Percentiles rank a stretch among this genome's conserved stretches.
Evolutionary conservation across 2,888 invertebrate genomes (phyloP).

Genomic region (Rhabditoides inermis): DNA sequence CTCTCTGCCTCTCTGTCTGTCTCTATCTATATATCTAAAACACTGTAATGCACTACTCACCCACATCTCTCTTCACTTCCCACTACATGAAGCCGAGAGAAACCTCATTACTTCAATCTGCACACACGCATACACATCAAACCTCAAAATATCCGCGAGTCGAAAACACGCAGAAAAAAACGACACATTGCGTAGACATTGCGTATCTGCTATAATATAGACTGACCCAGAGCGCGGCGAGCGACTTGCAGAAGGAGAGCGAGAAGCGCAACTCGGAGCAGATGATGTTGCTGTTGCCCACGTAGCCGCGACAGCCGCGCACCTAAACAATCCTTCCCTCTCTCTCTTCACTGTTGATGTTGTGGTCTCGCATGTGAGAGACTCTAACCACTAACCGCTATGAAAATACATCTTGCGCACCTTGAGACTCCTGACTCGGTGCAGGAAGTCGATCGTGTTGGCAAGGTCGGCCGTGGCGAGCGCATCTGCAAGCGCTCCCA

Average conservation of each 20-base stretch:
- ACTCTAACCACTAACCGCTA: not conserved
- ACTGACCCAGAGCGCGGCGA: constrained; percentile 62
- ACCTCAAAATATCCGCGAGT: too few relatives aligned
- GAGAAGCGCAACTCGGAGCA: constrained; percentile 74
- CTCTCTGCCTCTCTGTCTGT: too few relatives aligned
- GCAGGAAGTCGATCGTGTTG: constrained; percentile 73
- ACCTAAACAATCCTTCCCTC: not conserved
- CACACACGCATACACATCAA: too few relatives aligned
- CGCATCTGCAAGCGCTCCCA: constrained; percentile 60
- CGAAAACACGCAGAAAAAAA: too few relatives aligned
- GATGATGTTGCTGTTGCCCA: constrained; percentile 75
- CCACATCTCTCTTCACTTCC: too few relatives aligned
- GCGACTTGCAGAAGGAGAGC: constrained; percentile 71
- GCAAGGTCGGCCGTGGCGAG: constrained; percentile 79
- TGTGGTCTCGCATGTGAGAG: constrained; percentile 4
- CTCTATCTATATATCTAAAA: too few relatives aligned
- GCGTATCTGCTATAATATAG: too few relatives aligned
- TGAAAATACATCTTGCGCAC: constrained; percentile 55
- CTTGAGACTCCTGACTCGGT: constrained; percentile 65
- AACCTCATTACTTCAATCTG: not conserved
- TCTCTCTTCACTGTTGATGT: constrained; percentile 7
- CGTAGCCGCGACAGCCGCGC: constrained; percentile 63
- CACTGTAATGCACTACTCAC: too few relatives aligned
- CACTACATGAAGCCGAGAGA: not conserved
- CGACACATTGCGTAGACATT: too few relatives aligned